Base-by-base conservation (phyloP, 2,113 vertebrate species). In the Pseudopipra pipra region DNA sequence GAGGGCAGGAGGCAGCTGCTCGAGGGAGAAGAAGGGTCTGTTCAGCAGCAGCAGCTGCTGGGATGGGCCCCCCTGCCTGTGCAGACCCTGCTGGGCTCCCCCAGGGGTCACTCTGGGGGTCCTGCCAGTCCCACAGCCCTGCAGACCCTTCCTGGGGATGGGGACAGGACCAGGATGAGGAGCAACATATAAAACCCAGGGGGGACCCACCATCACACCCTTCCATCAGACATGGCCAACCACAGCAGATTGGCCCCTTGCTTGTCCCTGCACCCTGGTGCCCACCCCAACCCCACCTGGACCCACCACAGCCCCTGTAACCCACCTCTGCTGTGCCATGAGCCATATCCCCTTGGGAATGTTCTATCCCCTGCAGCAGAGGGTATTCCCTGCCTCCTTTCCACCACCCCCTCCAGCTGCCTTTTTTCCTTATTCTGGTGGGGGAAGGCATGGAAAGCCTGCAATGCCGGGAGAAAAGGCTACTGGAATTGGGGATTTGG, bases 281-380 rank as follows among this genome's bases (percentile, higher is more conserved):
- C 23, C 23, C 47, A 49, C 47, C 47, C 47, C 47, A 47, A 23
- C 47, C 47, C 47, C 23, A 24, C 21, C 22, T 0, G 31, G 25
- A 19, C 8, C 16, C 3, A 3, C 27, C 9, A 1, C 0, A 1
- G 58, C 19, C 24, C 49, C 55, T 4, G 24, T 51, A 22, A 27
- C 44, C 23, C 0, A 0, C 5, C 24, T 27, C 51, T 66, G 52
- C 56, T 0, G 0, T 25, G 31, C 76, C 47, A 21, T 5, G 23
- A 73, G 37, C 44, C n/a, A 2, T 12, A 30, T 31, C 49, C 28
- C 30, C 9, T 20, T 10, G 1, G 10, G 46, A 14, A 19, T 2
- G 1, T 9, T 43, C 43, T 8, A 5, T 16, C 55, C 43, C n/a
- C 41, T 28, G 33, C 33, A 56, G 59, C 76, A 58, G 28, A 41